These are phyloP conservation scores for Caerostris extrusa DNA, from an alignment of 1,140 invertebrate genomes.

Conservation along the genomic window DNA sequence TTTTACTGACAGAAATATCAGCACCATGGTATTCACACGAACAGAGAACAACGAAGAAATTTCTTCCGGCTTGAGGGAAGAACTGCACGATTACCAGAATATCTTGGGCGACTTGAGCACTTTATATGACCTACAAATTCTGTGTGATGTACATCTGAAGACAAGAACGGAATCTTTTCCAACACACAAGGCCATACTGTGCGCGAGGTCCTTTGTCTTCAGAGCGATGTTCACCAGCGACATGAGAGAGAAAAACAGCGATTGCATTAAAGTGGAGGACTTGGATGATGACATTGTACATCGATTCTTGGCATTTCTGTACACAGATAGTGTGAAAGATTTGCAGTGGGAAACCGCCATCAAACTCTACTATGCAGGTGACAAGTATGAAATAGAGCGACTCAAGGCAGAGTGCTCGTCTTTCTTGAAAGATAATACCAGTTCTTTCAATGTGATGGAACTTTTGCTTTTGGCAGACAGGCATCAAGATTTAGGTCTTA, in stretches of 20 bases:
- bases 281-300: background rate
- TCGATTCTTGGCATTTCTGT: background rate
- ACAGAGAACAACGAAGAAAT: too few relatives aligned
- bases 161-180: constrained; percentile 80
- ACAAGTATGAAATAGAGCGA: background rate
- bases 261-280: background rate
- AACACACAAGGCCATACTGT: constrained; percentile 87
- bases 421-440: background rate
- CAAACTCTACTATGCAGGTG: background rate
- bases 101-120: background rate
- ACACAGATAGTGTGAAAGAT: background rate
- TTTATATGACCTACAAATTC: background rate
- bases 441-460: background rate
- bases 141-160: background rate
- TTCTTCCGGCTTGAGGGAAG: too few relatives aligned
- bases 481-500: background rate
- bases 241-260: background rate
- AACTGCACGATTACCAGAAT: too few relatives aligned
- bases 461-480: background rate
- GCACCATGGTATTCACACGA: too few relatives aligned
- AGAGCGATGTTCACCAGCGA: constrained; percentile 86
- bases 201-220: constrained; percentile 87
- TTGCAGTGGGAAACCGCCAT: background rate
- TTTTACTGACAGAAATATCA: too few relatives aligned
- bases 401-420: background rate